Base-by-base conservation (phyloP, 2,888 invertebrate species). In the Diplazon laetatorius region DNA sequence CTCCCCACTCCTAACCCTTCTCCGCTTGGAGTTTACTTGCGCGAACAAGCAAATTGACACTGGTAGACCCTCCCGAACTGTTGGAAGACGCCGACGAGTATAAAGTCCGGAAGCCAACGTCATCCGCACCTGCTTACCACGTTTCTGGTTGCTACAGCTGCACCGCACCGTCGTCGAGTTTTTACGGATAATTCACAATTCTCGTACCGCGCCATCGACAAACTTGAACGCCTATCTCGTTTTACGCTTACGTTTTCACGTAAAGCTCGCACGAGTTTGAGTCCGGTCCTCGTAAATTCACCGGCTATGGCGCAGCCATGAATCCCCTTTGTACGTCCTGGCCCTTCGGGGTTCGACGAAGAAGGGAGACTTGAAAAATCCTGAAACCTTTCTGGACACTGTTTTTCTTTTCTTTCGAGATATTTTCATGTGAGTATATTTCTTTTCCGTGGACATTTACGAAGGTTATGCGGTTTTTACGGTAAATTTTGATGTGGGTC, bases 261-360 rank as follows among this genome's bases (percentile, higher is more conserved):
- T 59, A 60, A n/a, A n/a, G n/a, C 48, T 69, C 63, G 35, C 63
- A 16, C 57, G 65, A 70, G 65, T 52, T 60, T 25, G 46, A 39
- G 57, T 48, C 18, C 70, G 60, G 46, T 70, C 60, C 55, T 75
- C 78, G 74, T 78, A 75, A 75, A 78, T 71, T n/a, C 62, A 20
- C 39, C 39, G 37, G 63, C 65, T 60, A 62, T 62, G n/a, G n/a
- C 60, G 39, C n/a, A 35, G 35, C 18, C 39, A 42, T 55, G 60
- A 44, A 68, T 59, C 48, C 37, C 39, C n/a, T n/a, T 59, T 39
- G 1, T 44, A 39, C 30, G 14, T 30, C 42, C 22, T 12, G 18
- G 20, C 22, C 50, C 22, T 50, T 59, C 42, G 14, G 9, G 57
- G n/a, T 50, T 46, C 60, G 52, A 37, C 12, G 22, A 12, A 30